phyloP scores from a whole-genome alignment of 2,888 invertebrate genomes.

The Clitarchus hookeri region DNA sequence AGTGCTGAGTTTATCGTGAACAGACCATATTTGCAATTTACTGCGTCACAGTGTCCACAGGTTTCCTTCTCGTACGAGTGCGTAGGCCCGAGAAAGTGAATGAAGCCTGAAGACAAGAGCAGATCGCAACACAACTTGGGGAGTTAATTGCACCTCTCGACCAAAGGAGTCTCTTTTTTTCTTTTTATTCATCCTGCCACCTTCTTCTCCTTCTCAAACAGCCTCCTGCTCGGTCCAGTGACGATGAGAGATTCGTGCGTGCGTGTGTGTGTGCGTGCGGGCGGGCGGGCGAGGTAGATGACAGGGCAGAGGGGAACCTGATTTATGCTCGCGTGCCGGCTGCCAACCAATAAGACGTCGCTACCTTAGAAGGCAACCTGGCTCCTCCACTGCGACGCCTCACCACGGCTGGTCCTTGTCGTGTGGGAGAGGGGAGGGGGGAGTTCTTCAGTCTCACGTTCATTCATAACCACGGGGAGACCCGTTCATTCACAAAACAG shows the following conservation, averaged over 20 bases:
- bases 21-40: no score
- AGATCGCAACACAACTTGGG: neutral
- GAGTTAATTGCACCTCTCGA: neutral
- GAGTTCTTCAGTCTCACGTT: neutral
- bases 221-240: neutral
- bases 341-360: neutral
- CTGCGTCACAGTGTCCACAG: no score
- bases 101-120: no score
- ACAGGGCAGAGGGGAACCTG: constrained; percentile 6
- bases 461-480: neutral
- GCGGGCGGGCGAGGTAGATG: neutral
- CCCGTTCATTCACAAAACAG: no score
- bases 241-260: neutral
- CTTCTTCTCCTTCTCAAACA: neutral
- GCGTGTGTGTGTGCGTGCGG: neutral
- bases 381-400: neutral
- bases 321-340: neutral
- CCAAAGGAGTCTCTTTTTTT: neutral
- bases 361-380: constrained; percentile 10
- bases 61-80: no score
- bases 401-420: neutral
- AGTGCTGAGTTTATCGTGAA: no score
- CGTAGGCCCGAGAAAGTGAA: no score
- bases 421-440: neutral
- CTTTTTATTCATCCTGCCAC: neutral